Evolutionary conservation across 2,113 vertebrate genomes (phyloP).

Genomic region (Tragelaphus imberbis): DNA sequence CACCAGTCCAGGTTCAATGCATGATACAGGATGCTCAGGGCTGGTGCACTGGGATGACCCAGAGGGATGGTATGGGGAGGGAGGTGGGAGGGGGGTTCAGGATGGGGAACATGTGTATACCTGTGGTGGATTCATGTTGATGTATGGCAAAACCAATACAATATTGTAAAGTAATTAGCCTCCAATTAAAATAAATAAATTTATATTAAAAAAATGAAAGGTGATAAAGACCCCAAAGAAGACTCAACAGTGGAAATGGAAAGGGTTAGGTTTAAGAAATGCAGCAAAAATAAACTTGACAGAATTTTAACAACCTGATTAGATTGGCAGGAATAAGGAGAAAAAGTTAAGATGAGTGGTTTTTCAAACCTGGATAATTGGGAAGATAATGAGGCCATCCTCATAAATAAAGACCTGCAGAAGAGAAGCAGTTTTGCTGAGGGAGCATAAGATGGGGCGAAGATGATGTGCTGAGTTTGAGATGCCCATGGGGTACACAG

Average conservation of each 20-base stretch:
- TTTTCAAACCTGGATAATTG: constrained; percentile 53
- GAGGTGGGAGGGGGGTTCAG: too few species aligned
- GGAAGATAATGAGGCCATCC: constrained; percentile 16
- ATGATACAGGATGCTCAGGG: too few species aligned
- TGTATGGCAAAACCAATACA: too few species aligned
- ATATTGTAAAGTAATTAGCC: too few species aligned
- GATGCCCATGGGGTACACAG: constrained; percentile 59
- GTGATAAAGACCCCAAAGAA: not conserved
- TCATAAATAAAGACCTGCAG: constrained; percentile 52
- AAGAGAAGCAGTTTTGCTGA: constrained; percentile 8
- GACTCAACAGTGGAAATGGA: not conserved
- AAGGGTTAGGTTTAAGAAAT: not conserved
- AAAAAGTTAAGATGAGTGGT: constrained; percentile 32
- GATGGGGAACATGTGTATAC: too few species aligned
- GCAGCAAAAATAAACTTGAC: constrained; percentile 20
- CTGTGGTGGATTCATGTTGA: too few species aligned
- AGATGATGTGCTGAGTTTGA: constrained; percentile 29
- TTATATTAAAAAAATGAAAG: not conserved
- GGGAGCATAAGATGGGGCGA: not conserved
- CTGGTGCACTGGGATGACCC: too few species aligned
- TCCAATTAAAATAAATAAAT: too few species aligned
- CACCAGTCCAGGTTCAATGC: too few species aligned
- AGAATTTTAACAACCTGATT: constrained; percentile 41
- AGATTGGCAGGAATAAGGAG: not conserved
- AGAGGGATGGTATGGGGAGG: too few species aligned